phyloP scores from a whole-genome alignment of 2,797 vertebrate species.

The Chelmon rostratus region DNA sequence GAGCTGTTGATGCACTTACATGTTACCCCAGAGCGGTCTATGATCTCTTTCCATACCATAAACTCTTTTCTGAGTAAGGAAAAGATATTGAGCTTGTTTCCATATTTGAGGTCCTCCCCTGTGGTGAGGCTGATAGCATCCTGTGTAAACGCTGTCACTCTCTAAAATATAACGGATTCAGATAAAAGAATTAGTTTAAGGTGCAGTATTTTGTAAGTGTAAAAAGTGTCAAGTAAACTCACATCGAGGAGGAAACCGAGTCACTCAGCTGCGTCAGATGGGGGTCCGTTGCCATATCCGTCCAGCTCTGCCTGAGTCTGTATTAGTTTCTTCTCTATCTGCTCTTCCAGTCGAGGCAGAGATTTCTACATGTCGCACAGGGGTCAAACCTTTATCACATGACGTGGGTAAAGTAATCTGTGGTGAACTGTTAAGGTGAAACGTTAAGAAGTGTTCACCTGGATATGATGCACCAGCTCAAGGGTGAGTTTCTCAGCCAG shows the following conservation, averaged over 20 bases:
- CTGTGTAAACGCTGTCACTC: constrained; percentile 81
- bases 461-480: constrained; percentile 91
- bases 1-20: constrained; percentile 8
- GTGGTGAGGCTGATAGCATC: constrained; percentile 76
- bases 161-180: constrained; percentile 57
- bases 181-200: too few species aligned
- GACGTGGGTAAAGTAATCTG: background rate
- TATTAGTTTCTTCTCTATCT: constrained; percentile 84
- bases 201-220: background rate
- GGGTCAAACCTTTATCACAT: background rate
- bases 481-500: constrained; percentile 90
- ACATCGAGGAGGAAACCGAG: constrained; percentile 80
- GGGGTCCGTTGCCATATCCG: constrained; percentile 78
- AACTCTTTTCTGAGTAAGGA: constrained; percentile 78
- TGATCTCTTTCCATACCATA: constrained; percentile 66
- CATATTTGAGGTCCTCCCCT: constrained; percentile 82
- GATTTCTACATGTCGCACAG: constrained; percentile 67
- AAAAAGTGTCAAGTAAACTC: constrained; percentile 28
- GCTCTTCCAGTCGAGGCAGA: constrained; percentile 83
- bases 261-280: constrained; percentile 67
- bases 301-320: constrained; percentile 84
- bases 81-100: constrained; percentile 75
- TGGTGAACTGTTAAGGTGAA: background rate
- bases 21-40: background rate
- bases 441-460: constrained; percentile 73